Conservation (phyloP, 2,113 vertebrate genomes). For the Salminus brasiliensis region DNA sequence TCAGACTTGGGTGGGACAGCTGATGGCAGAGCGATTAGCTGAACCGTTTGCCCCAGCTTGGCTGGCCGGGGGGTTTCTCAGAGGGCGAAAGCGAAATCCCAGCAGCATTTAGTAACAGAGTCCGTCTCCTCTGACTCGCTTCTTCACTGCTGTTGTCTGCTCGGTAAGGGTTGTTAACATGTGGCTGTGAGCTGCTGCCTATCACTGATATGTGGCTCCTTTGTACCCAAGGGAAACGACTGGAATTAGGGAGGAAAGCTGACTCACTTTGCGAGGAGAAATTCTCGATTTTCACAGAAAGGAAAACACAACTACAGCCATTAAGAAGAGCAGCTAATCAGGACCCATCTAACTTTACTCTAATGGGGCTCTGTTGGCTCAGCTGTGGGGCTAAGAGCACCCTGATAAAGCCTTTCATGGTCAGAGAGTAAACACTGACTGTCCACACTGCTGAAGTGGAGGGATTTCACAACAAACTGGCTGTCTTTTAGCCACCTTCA, state of each 20-base stretch:
- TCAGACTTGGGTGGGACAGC: not conserved
- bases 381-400: constrained; percentile 48
- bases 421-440: constrained; percentile 38
- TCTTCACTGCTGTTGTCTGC: not conserved
- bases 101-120: no score
- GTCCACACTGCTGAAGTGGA: constrained; percentile 1
- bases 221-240: not conserved
- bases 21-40: not conserved
- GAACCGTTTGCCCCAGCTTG: not conserved
- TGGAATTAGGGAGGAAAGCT: not conserved
- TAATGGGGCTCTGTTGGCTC: constrained; percentile 34
- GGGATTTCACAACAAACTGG: constrained; percentile 35
- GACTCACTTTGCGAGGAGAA: not conserved
- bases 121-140: no score
- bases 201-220: not conserved
- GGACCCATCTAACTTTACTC: not conserved
- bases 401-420: constrained; percentile 26
- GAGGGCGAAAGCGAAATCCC: not conserved
- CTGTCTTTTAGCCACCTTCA: not conserved
- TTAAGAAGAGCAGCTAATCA: not conserved
- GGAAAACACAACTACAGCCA: not conserved
- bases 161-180: not conserved
- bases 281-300: not conserved
- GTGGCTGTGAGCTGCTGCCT: not conserved
- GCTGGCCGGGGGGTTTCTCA: not conserved